A percentile compares a stretch with the other conserved stretches of the same genome.
Evolutionary conservation across 2,888 invertebrate species (phyloP).

Genomic region (Dasysyrphus albostriatus): DNA sequence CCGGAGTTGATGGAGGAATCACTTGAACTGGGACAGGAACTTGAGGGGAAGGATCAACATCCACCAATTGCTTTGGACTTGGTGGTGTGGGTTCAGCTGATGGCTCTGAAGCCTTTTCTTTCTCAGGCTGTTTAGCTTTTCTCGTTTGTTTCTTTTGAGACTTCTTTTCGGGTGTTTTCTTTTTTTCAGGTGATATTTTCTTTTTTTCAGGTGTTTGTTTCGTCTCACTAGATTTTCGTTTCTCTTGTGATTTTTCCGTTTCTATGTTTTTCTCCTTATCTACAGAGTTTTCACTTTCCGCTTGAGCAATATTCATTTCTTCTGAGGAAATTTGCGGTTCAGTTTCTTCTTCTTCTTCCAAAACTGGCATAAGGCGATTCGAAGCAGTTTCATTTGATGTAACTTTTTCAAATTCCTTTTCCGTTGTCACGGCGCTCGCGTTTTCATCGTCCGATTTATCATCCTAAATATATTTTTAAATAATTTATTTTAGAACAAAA

Average conservation of each 20-base stretch:
- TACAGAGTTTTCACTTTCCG: conserved; percentile 14
- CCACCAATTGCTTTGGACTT: not conserved
- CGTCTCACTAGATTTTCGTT: conserved; percentile 6
- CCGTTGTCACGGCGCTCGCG: conserved; percentile 56
- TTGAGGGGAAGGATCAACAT: not conserved
- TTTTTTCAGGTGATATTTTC: conserved; percentile 28
- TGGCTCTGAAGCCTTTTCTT: conserved; percentile 19
- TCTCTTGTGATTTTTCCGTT: not conserved
- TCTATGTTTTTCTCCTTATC: conserved; percentile 12
- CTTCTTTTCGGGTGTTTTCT: conserved; percentile 19
- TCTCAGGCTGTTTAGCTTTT: conserved; percentile 2
- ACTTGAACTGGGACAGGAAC: conserved; percentile 2
- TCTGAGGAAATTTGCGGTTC: conserved; percentile 4
- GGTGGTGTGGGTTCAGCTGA: conserved; percentile 29
- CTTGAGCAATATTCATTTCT: not conserved
- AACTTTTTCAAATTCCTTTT: conserved; percentile 62
- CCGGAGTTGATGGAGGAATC: conserved; percentile 51
- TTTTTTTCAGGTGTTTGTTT: conserved; percentile 29
- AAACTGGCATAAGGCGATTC: conserved; percentile 46
- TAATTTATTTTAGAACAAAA: not conserved
- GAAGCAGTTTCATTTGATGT: conserved; percentile 44
- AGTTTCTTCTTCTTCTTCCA: conserved; percentile 61
- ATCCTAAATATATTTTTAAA: conserved; percentile 51
- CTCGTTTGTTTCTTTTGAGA: conserved; percentile 25
- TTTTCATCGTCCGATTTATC: conserved; percentile 77